phyloP scores from a whole-genome alignment of 92 coral and sea anemone species.

The Porites cylindrica region DNA sequence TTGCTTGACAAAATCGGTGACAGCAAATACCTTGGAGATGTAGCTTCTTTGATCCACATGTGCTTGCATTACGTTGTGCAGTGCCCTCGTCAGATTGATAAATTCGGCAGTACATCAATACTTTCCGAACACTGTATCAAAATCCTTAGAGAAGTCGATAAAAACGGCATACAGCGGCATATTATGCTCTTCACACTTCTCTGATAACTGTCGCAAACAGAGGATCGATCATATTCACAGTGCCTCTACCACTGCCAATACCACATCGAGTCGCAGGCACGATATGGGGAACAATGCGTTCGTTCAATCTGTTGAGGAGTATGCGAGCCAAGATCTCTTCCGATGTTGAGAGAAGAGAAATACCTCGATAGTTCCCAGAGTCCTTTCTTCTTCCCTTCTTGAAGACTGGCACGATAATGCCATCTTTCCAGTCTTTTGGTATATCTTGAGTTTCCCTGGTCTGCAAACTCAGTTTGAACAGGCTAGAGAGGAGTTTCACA shows the following conservation, averaged over 20 bases:
- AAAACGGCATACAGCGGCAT: slow-evolving; percentile 29
- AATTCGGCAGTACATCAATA: slow-evolving; percentile 43
- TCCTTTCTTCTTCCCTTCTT: slow-evolving; percentile 44
- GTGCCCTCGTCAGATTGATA: slow-evolving; percentile 31
- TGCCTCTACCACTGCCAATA: slow-evolving; percentile 29
- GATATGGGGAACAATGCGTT: neutral
- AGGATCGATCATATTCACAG: slow-evolving; percentile 17
- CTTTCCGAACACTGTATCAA: slow-evolving; percentile 35
- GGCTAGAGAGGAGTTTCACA: no score
- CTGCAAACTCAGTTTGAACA: neutral
- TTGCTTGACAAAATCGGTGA: slow-evolving; percentile 27
- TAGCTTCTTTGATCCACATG: no score
- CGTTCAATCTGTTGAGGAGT: neutral
- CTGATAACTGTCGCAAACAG: slow-evolving; percentile 26
- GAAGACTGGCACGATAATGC: slow-evolving; percentile 31
- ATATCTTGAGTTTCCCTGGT: slow-evolving; percentile 16
- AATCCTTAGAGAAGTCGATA: slow-evolving; percentile 39
- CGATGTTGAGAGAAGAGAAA: slow-evolving; percentile 17
- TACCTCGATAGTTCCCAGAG: slow-evolving; percentile 39
- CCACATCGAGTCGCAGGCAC: slow-evolving; percentile 33
- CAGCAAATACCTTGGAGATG: neutral
- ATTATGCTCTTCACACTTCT: slow-evolving; percentile 29
- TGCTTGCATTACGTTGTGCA: neutral
- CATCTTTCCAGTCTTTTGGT: slow-evolving; percentile 55
- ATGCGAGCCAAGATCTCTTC: slow-evolving; percentile 1